Evolutionary conservation across 1,140 invertebrate species (phyloP), one percentile per base, ranked within the genome.

Genomic region (Proales similis): DNA sequence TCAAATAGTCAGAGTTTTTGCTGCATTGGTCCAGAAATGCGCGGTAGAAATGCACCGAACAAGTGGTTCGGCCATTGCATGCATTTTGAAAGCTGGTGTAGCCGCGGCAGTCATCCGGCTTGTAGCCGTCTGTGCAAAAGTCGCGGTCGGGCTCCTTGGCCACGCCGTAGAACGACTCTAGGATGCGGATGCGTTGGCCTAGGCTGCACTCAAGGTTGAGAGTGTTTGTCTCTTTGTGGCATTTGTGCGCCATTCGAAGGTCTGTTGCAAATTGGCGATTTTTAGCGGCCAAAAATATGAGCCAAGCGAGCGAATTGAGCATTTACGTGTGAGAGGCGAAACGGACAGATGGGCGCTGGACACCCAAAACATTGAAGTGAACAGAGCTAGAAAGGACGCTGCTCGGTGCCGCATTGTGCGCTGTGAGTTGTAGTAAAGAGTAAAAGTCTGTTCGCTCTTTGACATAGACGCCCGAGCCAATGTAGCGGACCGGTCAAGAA

Each of bases 71-170:
- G 19, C 53, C 53, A 61, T 43, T 45, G 24, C 53, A 61, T 7
- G 53, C 53, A 45, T 43, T 45, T 29, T 43, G 38, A 61, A 61
- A 61, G 33, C 53, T 61, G n/a, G 53, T 61, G 33, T 61, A 27
- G 24, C 38, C 38, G 45, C 47, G 45, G 24, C 53, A 61, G 24
- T 61, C 53, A 42, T 57, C 45, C 17, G 14, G 36, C 1, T 29
- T 4, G 29, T 57, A 57, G 11, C 51, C 51, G 29, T 57, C 51
- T n/a, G 19, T 24, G 24, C 51, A 57, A 39, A 42, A 57, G 14
- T 57, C 51, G 5, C 51, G 33, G 3, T 42, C 17, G 6, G 5
- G 51, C 4, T 57, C 51, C 9, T 6, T 7, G 11, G 51, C 6
- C 9, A 26, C 51, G 19, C 51, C 51, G 11, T 57, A 57, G 45